These are phyloP conservation scores for Mylabris phalerata DNA, from an alignment of 1,140 invertebrate genomes.

Conservation along the genomic window DNA sequence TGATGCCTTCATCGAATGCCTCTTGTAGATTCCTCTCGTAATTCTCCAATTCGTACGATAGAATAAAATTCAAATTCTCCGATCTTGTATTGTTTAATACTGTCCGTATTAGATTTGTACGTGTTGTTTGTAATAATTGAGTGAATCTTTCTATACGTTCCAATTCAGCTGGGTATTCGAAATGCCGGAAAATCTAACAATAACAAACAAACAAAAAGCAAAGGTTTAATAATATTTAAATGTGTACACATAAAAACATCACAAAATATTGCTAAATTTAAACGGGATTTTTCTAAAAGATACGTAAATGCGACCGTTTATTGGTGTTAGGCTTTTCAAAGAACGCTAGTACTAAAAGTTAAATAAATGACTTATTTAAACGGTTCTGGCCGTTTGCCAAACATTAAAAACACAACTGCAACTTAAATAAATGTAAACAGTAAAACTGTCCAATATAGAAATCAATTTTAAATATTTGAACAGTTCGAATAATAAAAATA, in stretches of 20 bases:
- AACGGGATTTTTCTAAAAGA: neutral
- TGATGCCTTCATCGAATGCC: slow-evolving; percentile 54
- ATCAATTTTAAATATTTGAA: neutral
- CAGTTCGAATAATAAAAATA: neutral
- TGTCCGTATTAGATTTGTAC: slow-evolving; percentile 46
- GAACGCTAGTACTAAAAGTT: neutral
- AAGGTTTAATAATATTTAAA: neutral
- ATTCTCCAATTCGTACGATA: slow-evolving; percentile 51
- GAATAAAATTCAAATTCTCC: slow-evolving; percentile 48
- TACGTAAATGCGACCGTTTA: neutral
- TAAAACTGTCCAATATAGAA: neutral
- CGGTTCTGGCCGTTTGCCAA: neutral
- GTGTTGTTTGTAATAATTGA: slow-evolving; percentile 42
- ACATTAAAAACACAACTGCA: neutral
- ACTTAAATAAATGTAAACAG: neutral
- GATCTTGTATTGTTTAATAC: slow-evolving; percentile 54
- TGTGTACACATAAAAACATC: neutral
- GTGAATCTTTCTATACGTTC: slow-evolving; percentile 30
- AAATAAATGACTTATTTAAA: neutral
- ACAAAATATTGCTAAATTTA: neutral
- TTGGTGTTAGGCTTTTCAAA: neutral
- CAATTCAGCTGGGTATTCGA: slow-evolving; percentile 67
- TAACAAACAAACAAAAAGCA: slow-evolving; percentile 5
- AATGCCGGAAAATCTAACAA: slow-evolving; percentile 60
- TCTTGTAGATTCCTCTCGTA: slow-evolving; percentile 51